These are phyloP conservation scores for Clarias gariepinus DNA, from an alignment of 2,113 vertebrate species.

Conservation along the genomic window DNA sequence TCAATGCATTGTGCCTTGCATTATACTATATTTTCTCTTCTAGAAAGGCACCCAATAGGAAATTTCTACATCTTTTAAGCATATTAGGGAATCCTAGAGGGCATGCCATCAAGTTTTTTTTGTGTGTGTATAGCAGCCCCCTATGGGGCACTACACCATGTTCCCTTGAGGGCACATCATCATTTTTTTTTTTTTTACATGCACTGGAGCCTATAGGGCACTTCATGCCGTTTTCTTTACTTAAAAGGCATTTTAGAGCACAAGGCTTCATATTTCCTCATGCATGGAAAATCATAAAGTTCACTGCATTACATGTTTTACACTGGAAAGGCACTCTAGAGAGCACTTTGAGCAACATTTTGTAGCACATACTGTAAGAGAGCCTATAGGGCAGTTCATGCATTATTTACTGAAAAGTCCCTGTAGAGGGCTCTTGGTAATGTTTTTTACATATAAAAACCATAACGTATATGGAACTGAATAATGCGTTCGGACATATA, in stretches of 20 bases:
- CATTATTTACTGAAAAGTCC: neutral
- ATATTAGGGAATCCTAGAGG: neutral
- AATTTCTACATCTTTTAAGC: too few relatives aligned
- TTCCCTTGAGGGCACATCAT: neutral
- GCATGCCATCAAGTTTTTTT: neutral
- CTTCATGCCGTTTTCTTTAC: neutral
- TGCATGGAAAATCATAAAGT: neutral
- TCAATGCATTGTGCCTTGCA: neutral
- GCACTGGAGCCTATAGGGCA: neutral
- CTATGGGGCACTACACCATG: neutral
- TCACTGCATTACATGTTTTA: neutral
- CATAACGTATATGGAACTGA: neutral
- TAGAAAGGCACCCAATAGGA: neutral
- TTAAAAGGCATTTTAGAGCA: neutral
- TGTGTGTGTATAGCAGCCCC: too few relatives aligned
- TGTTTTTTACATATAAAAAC: neutral
- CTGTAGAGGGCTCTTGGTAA: too few relatives aligned
- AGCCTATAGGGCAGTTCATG: too few relatives aligned
- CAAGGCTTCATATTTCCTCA: neutral
- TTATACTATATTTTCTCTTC: neutral
- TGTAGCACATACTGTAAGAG: too few relatives aligned
- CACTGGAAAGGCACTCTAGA: neutral
- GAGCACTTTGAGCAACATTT: neutral
- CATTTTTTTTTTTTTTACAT: neutral
- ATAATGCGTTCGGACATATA: neutral